A percentile compares a stretch with the other conserved stretches of the same genome.
These are phyloP conservation scores for Leucoptera coffeella DNA, from an alignment of 2,888 invertebrate species.

Conservation along the genomic window DNA sequence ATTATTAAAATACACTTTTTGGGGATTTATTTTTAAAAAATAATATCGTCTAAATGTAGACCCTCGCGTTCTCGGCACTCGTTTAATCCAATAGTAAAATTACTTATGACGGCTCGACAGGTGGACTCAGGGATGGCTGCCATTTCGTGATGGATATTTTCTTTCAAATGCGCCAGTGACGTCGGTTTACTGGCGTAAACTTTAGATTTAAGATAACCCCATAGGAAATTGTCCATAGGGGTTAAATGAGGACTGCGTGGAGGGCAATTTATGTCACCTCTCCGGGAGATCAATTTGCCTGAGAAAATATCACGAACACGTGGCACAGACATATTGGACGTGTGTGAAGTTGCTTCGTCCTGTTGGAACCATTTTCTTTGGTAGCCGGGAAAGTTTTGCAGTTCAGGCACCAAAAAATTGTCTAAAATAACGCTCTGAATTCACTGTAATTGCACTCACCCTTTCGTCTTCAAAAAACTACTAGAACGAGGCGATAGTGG, in stretches of 20 bases:
- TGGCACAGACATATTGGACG: conserved; percentile 2
- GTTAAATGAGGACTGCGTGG: conserved; percentile 9
- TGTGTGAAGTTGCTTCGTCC: conserved; percentile 5
- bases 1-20: not conserved
- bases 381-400: conserved; percentile 8
- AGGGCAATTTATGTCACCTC: conserved; percentile 9
- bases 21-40: conserved; percentile 6
- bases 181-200: conserved; percentile 6
- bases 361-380: conserved; percentile 8
- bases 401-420: too few species aligned
- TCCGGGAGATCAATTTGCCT: conserved; percentile 7
- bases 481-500: too few species aligned
- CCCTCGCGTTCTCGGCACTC: conserved; percentile 6
- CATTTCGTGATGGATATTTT: conserved; percentile 7
- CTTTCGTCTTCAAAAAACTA: too few species aligned
- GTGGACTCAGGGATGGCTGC: conserved; percentile 5
- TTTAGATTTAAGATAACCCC: conserved; percentile 8
- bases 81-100: conserved; percentile 6
- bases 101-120: conserved; percentile 7
- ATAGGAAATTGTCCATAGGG: conserved; percentile 8
- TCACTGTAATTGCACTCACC: too few species aligned
- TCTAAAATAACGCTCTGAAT: too few species aligned
- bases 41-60: conserved; percentile 6
- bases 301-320: conserved; percentile 2
- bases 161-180: conserved; percentile 6